Evolutionary conservation across 2,113 vertebrate species (phyloP).

Genomic region (Jacana jacana): DNA sequence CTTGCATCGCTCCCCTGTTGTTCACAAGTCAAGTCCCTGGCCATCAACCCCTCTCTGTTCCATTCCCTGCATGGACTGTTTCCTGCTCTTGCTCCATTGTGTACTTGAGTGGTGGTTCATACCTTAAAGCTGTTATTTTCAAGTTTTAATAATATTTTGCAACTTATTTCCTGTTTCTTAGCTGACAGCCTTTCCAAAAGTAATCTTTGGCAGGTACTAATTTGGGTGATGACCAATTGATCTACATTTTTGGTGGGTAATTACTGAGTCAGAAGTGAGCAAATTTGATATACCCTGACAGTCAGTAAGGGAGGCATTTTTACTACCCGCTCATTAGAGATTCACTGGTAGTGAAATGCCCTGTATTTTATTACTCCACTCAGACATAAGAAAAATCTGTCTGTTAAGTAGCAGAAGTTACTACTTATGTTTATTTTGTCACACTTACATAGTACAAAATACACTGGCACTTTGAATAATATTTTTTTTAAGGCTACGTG

Average conservation of each 20-base stretch:
- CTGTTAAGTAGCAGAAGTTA: conserved; percentile 57
- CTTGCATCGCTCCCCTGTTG: background rate
- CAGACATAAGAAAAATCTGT: conserved; percentile 66
- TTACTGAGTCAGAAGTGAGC: conserved; percentile 79
- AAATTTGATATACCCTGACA: conserved; percentile 78
- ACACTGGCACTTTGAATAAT: background rate
- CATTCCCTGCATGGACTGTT: background rate
- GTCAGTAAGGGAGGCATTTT: conserved; percentile 73
- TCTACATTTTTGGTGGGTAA: conserved; percentile 81
- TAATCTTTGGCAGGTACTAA: conserved; percentile 81
- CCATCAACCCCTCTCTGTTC: background rate
- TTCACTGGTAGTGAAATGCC: conserved; percentile 72
- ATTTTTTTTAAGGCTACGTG: background rate
- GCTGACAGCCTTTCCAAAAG: conserved; percentile 73
- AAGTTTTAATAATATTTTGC: conserved; percentile 78
- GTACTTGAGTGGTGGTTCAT: conserved; percentile 48
- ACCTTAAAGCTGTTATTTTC: conserved; percentile 77
- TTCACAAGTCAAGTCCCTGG: background rate
- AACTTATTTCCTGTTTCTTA: conserved; percentile 75
- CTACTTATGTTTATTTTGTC: conserved; percentile 64
- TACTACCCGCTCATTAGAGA: conserved; percentile 76
- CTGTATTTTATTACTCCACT: conserved; percentile 69
- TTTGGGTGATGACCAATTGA: conserved; percentile 82
- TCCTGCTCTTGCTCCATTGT: background rate
- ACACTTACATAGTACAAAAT: background rate